These are phyloP conservation scores for Benthosema pterotum DNA, from an alignment of 2,797 vertebrate species.

Conservation along the genomic window DNA sequence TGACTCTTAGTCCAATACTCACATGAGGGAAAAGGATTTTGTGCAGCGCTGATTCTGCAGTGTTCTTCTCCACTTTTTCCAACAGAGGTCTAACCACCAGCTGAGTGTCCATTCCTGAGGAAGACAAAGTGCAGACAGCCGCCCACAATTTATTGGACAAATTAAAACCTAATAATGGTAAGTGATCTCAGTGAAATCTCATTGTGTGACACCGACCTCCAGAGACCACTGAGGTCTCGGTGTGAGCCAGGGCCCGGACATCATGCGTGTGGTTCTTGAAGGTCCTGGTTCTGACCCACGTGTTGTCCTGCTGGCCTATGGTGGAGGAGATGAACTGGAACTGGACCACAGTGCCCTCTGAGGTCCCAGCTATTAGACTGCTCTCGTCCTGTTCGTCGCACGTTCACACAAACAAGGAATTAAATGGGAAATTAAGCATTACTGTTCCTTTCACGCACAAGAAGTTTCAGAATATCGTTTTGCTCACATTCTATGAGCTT, in stretches of 20 bases:
- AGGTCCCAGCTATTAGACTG: conserved; percentile 90
- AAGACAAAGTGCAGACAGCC: not conserved
- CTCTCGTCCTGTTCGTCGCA: conserved; percentile 81
- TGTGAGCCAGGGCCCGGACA: conserved; percentile 86
- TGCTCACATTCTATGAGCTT: too few relatives aligned
- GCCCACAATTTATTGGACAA: not conserved
- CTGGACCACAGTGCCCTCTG: conserved; percentile 87
- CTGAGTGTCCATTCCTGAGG: conserved; percentile 89
- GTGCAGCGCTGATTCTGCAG: conserved; percentile 78
- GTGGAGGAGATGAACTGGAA: conserved; percentile 86
- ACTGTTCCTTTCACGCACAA: not conserved
- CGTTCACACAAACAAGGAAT: not conserved
- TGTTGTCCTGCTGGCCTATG: conserved; percentile 74
- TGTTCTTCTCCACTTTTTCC: conserved; percentile 87
- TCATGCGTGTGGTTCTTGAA: conserved; percentile 94
- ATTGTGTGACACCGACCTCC: conserved; percentile 81
- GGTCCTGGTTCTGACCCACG: conserved; percentile 90
- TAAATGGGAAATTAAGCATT: not conserved
- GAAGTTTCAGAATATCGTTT: too few relatives aligned
- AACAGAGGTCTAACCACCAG: conserved; percentile 90
- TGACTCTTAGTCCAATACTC: conserved; percentile 55
- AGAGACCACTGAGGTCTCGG: conserved; percentile 84
- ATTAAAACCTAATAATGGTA: not conserved
- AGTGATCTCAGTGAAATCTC: not conserved
- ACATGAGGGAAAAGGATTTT: conserved; percentile 92